Percentiles rank a stretch among this genome's conserved stretches.
phyloP scores from a whole-genome alignment of 2,113 vertebrate genomes.

The Dipodomys merriami region DNA sequence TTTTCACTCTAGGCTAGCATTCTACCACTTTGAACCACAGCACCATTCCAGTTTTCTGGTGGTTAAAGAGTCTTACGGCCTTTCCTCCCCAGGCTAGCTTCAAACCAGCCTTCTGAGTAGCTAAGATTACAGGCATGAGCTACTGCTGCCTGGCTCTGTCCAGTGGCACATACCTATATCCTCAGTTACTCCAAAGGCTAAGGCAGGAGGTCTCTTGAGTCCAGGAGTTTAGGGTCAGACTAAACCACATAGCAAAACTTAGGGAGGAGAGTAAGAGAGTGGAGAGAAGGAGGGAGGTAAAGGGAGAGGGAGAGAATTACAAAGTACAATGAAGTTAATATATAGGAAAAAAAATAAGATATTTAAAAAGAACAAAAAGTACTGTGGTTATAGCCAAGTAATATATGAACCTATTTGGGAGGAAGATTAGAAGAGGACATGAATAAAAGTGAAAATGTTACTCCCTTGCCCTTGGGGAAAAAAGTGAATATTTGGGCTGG shows the following conservation, averaged over 20 bases:
- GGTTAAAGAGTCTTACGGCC: no score
- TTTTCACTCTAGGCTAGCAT: no score
- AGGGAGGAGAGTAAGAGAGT: neutral
- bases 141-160: neutral
- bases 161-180: neutral
- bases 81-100: no score
- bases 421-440: slow-evolving; percentile 30
- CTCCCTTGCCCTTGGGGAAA: neutral
- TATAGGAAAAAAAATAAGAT: neutral
- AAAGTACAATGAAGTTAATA: neutral
- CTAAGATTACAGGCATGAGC: neutral
- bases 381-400: slow-evolving; percentile 26
- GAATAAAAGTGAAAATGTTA: neutral
- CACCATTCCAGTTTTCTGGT: no score
- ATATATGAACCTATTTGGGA: slow-evolving; percentile 16
- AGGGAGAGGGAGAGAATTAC: no score
- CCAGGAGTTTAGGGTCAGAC: neutral
- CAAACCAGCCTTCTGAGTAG: no score
- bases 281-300: no score
- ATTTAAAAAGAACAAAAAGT: neutral
- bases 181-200: neutral
- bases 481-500: slow-evolving; percentile 27
- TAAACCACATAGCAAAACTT: neutral
- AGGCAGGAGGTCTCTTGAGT: neutral
- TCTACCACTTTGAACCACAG: no score